Conservation (phyloP, 2,888 invertebrate species). For the Caenorhabditis drosophilae region DNA sequence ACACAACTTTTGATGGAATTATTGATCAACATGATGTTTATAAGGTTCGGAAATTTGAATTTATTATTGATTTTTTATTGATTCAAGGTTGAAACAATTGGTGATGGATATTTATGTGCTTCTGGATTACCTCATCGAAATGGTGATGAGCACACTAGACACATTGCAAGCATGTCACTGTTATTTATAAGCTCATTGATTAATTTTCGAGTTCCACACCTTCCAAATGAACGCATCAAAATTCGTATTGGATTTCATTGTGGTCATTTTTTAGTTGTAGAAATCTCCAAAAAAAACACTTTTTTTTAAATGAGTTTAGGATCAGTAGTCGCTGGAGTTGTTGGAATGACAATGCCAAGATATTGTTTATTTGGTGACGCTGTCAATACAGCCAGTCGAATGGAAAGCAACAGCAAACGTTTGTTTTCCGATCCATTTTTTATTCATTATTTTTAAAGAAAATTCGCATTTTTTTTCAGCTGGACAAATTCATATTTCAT, state of each 20-base stretch:
- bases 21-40: slow-evolving; percentile 65
- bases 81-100: slow-evolving; percentile 62
- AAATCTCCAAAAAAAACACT: background rate
- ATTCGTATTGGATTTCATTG: slow-evolving; percentile 64
- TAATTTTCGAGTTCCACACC: slow-evolving; percentile 53
- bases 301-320: slow-evolving; percentile 32
- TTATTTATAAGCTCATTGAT: slow-evolving; percentile 49
- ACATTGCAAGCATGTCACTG: slow-evolving; percentile 58
- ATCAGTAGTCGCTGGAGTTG: slow-evolving; percentile 57
- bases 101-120: slow-evolving; percentile 64
- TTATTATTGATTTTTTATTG: background rate
- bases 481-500: slow-evolving; percentile 26
- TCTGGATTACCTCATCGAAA: slow-evolving; percentile 63
- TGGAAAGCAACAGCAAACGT: slow-evolving; percentile 58
- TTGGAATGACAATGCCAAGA: slow-evolving; percentile 61
- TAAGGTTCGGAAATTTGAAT: slow-evolving; percentile 66
- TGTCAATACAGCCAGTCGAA: slow-evolving; percentile 55
- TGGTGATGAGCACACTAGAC: slow-evolving; percentile 47
- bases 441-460: too few relatives aligned
- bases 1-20: slow-evolving; percentile 62
- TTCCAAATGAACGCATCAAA: slow-evolving; percentile 60
- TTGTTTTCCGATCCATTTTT: too few relatives aligned
- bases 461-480: too few relatives aligned
- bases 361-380: slow-evolving; percentile 57
- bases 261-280: slow-evolving; percentile 17